Evolutionary conservation across 2,113 vertebrate species (phyloP).

Genomic region (Connochaetes taurinus): DNA sequence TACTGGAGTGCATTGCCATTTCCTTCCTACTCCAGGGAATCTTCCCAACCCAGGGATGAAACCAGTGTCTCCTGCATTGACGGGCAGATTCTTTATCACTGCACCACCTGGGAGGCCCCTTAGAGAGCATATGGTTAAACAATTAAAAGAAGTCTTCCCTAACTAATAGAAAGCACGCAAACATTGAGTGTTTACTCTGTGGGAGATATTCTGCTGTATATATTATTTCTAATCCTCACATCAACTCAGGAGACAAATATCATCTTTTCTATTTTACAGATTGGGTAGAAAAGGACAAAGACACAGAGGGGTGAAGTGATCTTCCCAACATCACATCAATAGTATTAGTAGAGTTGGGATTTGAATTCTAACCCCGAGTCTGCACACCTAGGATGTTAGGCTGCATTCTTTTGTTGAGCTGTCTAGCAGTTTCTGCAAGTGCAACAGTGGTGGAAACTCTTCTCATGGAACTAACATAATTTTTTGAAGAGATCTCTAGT

Average conservation of each 20-base stretch:
- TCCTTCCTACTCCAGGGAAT: neutral
- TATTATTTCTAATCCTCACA: neutral
- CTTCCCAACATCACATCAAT: neutral
- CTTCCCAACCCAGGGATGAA: neutral
- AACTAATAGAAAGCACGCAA: neutral
- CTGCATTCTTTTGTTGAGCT: neutral
- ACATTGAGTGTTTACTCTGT: neutral
- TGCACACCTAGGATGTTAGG: neutral
- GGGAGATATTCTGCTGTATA: neutral
- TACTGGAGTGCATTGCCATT: neutral
- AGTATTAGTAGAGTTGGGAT: neutral
- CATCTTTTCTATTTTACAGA: neutral
- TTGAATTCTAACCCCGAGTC: neutral
- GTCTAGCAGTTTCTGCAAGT: neutral
- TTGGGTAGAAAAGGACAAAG: neutral
- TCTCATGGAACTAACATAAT: neutral
- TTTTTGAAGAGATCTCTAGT: neutral
- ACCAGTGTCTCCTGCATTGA: neutral
- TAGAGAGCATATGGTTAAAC: neutral
- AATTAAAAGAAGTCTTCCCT: neutral
- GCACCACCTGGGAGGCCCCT: neutral
- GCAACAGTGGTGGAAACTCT: neutral
- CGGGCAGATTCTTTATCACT: neutral
- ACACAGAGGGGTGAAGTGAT: neutral
- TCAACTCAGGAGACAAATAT: neutral